Conservation (phyloP, 2,797 vertebrate genomes). For the Salarias fasciatus region DNA sequence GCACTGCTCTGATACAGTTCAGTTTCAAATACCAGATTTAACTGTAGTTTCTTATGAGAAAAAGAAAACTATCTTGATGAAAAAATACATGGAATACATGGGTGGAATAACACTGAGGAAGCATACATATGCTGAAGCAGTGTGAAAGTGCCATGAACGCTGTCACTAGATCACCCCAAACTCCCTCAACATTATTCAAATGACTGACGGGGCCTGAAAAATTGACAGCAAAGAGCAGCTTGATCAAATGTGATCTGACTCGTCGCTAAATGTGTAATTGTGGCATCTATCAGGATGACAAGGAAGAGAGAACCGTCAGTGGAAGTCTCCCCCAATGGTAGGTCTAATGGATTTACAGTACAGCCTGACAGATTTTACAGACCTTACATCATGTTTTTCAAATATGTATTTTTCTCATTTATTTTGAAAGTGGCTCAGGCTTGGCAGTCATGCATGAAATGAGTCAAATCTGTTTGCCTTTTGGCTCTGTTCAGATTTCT, state of each 20-base stretch:
- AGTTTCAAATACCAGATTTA: constrained; percentile 2
- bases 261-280: constrained; percentile 63
- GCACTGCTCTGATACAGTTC: background rate
- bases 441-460: constrained; percentile 68
- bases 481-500: constrained; percentile 52
- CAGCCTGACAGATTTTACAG: constrained; percentile 59
- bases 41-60: constrained; percentile 8
- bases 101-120: constrained; percentile 11
- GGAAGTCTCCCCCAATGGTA: constrained; percentile 47
- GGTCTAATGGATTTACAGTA: constrained; percentile 70
- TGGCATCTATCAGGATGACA: constrained; percentile 56
- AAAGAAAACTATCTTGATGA: background rate
- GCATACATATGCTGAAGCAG: constrained; percentile 8
- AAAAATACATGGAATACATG: no score
- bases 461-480: constrained; percentile 65
- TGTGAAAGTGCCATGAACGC: constrained; percentile 33
- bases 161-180: constrained; percentile 27
- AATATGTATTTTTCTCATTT: constrained; percentile 72
- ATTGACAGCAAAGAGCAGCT: constrained; percentile 59
- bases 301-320: constrained; percentile 48
- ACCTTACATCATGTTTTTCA: constrained; percentile 68
- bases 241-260: constrained; percentile 68
- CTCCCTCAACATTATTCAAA: constrained; percentile 53
- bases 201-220: constrained; percentile 56
- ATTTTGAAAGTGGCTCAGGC: constrained; percentile 55